phyloP scores from a whole-genome alignment of 2,113 vertebrate genomes.

The Callipepla squamata region DNA sequence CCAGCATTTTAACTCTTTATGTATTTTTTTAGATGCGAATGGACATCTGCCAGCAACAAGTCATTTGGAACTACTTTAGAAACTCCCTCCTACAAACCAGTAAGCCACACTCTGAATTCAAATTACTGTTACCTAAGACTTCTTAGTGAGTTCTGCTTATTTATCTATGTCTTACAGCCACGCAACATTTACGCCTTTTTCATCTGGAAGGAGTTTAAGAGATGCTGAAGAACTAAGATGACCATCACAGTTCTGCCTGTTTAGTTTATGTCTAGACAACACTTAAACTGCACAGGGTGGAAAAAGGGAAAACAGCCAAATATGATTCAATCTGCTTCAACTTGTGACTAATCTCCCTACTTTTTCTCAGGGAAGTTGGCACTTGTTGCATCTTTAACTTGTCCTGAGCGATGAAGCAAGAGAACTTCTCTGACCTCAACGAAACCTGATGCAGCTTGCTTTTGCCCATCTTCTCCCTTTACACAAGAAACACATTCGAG shows the following conservation, averaged over 20 bases:
- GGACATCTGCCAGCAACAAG: slow-evolving; percentile 49
- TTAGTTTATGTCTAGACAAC: slow-evolving; percentile 75
- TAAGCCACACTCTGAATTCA: slow-evolving; percentile 57
- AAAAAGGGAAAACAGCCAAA: slow-evolving; percentile 66
- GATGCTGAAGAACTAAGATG: slow-evolving; percentile 30
- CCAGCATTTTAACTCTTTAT: not conserved
- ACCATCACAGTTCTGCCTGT: slow-evolving; percentile 36
- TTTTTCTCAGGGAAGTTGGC: slow-evolving; percentile 66
- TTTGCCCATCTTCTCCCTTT: slow-evolving; percentile 18
- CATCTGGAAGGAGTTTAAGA: slow-evolving; percentile 9
- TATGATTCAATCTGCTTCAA: slow-evolving; percentile 71
- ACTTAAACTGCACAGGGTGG: slow-evolving; percentile 47
- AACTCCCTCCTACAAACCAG: slow-evolving; percentile 62
- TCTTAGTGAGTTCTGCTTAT: slow-evolving; percentile 23
- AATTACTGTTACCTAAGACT: slow-evolving; percentile 57
- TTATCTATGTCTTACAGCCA: slow-evolving; percentile 18
- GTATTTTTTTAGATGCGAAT: slow-evolving; percentile 13
- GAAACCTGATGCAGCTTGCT: slow-evolving; percentile 49
- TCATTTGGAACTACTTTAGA: slow-evolving; percentile 52
- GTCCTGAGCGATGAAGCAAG: slow-evolving; percentile 43
- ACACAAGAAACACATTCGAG: not conserved
- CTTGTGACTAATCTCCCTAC: slow-evolving; percentile 73
- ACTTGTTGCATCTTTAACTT: slow-evolving; percentile 59
- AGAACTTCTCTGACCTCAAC: slow-evolving; percentile 49
- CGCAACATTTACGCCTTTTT: not conserved